These are phyloP conservation scores for Pseudomugil gertrudae DNA, from an alignment of 2,797 vertebrate genomes.

Conservation along the genomic window DNA sequence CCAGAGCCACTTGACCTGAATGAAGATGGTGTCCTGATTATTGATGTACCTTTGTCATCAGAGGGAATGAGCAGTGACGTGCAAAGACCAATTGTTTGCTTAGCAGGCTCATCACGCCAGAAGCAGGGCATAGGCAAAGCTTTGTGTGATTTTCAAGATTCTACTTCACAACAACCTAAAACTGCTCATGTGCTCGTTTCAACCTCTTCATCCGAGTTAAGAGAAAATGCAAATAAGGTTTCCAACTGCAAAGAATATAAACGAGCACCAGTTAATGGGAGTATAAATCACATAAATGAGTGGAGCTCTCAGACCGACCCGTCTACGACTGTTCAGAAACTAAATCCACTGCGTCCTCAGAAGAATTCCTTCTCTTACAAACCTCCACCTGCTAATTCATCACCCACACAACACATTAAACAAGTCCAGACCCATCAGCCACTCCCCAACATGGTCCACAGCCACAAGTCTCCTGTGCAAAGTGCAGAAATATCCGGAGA, in stretches of 20 bases:
- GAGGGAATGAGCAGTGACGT: slow-evolving; percentile 26
- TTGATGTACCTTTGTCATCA: slow-evolving; percentile 71
- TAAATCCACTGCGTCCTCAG: slow-evolving; percentile 17
- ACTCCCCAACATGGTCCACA: background rate
- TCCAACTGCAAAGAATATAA: background rate
- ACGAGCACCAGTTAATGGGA: slow-evolving; percentile 10
- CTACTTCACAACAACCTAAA: background rate
- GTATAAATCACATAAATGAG: slow-evolving; percentile 53
- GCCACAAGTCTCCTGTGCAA: slow-evolving; percentile 12
- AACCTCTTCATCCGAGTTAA: background rate
- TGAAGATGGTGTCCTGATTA: slow-evolving; percentile 78
- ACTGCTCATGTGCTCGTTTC: background rate
- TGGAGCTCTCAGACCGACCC: slow-evolving; percentile 24
- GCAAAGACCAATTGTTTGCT: slow-evolving; percentile 11
- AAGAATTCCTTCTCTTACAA: slow-evolving; percentile 18
- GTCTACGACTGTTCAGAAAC: slow-evolving; percentile 13
- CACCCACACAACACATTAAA: background rate
- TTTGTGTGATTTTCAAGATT: background rate
- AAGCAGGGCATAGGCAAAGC: background rate
- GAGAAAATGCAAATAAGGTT: background rate
- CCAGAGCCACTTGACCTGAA: slow-evolving; percentile 70
- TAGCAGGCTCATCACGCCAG: background rate
- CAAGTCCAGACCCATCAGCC: slow-evolving; percentile 5
- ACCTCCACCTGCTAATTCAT: background rate
- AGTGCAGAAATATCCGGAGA: slow-evolving; percentile 16